These are phyloP conservation scores for Cataglyphis albicans DNA, from an alignment of 2,888 invertebrate species.

Conservation along the genomic window DNA sequence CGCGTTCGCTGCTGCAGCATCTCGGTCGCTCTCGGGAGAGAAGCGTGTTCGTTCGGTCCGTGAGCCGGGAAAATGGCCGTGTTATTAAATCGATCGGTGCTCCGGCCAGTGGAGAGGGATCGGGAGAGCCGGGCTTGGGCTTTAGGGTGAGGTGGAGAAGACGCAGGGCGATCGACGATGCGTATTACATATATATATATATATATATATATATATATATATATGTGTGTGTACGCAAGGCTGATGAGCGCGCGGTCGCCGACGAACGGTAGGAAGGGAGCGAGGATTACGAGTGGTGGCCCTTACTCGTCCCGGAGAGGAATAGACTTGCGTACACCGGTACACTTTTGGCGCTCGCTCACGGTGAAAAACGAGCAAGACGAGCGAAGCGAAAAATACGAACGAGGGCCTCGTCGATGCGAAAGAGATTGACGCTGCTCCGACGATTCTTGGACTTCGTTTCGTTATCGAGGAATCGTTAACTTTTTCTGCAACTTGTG, in stretches of 20 bases:
- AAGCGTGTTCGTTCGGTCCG: slow-evolving; percentile 76
- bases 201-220: neutral
- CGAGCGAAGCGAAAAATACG: neutral
- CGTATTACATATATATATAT: slow-evolving; percentile 48
- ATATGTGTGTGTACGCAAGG: slow-evolving; percentile 40
- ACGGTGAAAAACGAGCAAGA: slow-evolving; percentile 1
- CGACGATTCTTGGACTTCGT: slow-evolving; percentile 2
- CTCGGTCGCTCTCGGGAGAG: slow-evolving; percentile 65
- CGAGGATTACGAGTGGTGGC: slow-evolving; percentile 71
- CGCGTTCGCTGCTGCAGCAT: slow-evolving; percentile 60
- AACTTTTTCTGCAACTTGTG: neutral
- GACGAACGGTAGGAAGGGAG: slow-evolving; percentile 70
- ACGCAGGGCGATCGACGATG: slow-evolving; percentile 43
- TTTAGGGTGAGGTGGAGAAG: slow-evolving; percentile 63
- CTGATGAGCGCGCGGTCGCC: slow-evolving; percentile 71
- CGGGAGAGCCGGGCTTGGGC: slow-evolving; percentile 77
- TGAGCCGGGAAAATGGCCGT: slow-evolving; percentile 83
- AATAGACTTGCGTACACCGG: slow-evolving; percentile 37
- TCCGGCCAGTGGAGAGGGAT: slow-evolving; percentile 75
- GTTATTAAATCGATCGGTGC: slow-evolving; percentile 84
- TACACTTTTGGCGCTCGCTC: slow-evolving; percentile 16
- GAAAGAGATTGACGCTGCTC: slow-evolving; percentile 1
- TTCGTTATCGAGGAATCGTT: slow-evolving; percentile 13
- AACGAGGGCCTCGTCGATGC: neutral
- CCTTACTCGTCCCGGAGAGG: slow-evolving; percentile 60